Evolutionary conservation across 2,797 vertebrate genomes (phyloP).

Genomic region (Nannoperca australis): DNA sequence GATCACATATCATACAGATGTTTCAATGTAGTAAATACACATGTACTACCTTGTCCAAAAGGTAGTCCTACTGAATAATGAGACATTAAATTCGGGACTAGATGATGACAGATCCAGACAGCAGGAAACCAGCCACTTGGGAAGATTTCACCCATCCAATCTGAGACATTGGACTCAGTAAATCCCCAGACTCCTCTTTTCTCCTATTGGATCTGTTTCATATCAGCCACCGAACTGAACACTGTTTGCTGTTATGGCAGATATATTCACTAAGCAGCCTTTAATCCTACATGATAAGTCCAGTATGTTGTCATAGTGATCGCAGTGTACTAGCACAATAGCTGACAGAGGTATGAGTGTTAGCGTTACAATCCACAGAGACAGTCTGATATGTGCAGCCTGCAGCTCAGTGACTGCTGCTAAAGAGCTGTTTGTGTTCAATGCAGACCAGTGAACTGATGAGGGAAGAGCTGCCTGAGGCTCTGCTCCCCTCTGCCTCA

Average conservation of each 20-base stretch:
- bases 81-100: slow-evolving; percentile 30
- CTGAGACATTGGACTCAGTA: neutral
- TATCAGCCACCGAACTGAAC: neutral
- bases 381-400: slow-evolving; percentile 30
- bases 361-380: slow-evolving; percentile 33
- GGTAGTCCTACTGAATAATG: slow-evolving; percentile 27
- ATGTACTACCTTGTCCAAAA: slow-evolving; percentile 22
- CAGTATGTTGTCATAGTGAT: slow-evolving; percentile 25
- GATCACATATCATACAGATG: slow-evolving; percentile 70
- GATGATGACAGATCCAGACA: slow-evolving; percentile 30
- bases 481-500: slow-evolving; percentile 27
- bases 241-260: slow-evolving; percentile 1
- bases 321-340: slow-evolving; percentile 23
- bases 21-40: slow-evolving; percentile 63
- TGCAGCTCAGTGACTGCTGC: slow-evolving; percentile 34
- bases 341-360: slow-evolving; percentile 37
- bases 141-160: slow-evolving; percentile 1
- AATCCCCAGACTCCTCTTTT: neutral
- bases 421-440: slow-evolving; percentile 36
- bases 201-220: neutral
- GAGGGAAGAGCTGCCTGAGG: slow-evolving; percentile 19
- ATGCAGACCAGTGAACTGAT: slow-evolving; percentile 38
- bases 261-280: slow-evolving; percentile 27
- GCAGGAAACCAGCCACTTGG: slow-evolving; percentile 18
- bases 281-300: slow-evolving; percentile 33